phyloP scores from a whole-genome alignment of 1,140 invertebrate species.

The Hypothenemus hampei region DNA sequence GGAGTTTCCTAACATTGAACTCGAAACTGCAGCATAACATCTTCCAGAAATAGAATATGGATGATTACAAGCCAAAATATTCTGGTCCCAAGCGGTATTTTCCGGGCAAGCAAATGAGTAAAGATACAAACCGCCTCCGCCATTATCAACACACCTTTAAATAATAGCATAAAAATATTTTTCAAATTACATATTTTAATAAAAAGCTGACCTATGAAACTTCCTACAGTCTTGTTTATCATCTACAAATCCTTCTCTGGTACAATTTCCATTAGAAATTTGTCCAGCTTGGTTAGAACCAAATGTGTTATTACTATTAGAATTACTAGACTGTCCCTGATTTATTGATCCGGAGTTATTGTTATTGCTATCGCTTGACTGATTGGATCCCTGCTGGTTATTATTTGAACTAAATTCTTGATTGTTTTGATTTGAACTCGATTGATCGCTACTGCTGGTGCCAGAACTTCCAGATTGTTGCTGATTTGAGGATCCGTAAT shows the following conservation, averaged over 20 bases:
- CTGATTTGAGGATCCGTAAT: background rate
- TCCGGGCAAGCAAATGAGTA: constrained; percentile 58
- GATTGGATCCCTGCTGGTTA: constrained; percentile 2
- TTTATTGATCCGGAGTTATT: constrained; percentile 5
- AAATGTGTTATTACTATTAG: background rate
- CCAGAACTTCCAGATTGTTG: constrained; percentile 2
- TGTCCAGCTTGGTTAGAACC: constrained; percentile 22
- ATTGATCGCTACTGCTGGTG: background rate
- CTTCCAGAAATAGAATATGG: constrained; percentile 42
- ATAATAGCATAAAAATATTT: no score
- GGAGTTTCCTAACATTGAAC: background rate
- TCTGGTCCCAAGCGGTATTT: constrained; percentile 60
- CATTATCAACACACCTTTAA: constrained; percentile 60
- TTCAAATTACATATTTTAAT: background rate
- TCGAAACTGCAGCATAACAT: constrained; percentile 25
- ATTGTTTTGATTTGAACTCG: no score
- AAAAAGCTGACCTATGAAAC: constrained; percentile 67
- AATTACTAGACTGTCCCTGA: constrained; percentile 9
- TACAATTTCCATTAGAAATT: constrained; percentile 40
- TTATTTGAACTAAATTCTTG: no score
- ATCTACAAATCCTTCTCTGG: constrained; percentile 61
- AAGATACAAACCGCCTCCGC: constrained; percentile 48
- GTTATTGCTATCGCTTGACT: background rate
- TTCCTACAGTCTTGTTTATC: constrained; percentile 66
- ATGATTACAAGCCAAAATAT: constrained; percentile 56